These are phyloP conservation scores for Ornithoptera alexandrae DNA, from an alignment of 2,888 invertebrate species.

Conservation along the genomic window DNA sequence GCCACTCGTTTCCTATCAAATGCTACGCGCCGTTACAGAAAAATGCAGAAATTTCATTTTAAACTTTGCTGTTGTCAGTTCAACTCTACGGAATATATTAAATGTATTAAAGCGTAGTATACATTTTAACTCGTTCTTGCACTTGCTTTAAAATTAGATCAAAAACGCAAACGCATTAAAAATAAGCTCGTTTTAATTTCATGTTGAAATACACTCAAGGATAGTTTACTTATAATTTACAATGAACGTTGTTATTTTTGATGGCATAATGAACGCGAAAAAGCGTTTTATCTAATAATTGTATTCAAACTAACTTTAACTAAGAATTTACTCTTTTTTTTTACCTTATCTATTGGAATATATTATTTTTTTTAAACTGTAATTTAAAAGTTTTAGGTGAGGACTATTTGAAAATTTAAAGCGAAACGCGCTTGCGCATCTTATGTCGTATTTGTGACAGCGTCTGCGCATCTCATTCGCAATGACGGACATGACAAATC, in stretches of 20 bases:
- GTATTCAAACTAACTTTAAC: too few relatives aligned
- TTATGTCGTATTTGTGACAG: conserved; percentile 43
- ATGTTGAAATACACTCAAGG: neutral
- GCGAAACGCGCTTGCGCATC: conserved; percentile 56
- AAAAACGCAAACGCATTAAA: neutral
- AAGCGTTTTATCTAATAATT: too few relatives aligned
- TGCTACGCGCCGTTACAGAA: conserved; percentile 33
- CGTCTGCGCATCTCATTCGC: conserved; percentile 46
- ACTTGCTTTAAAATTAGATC: neutral
- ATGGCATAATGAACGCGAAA: neutral
- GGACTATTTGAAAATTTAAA: conserved; percentile 37
- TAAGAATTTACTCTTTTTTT: too few relatives aligned
- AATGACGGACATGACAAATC: conserved; percentile 65
- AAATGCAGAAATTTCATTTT: conserved; percentile 23
- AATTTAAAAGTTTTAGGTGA: neutral
- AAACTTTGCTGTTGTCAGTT: conserved; percentile 17
- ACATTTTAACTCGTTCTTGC: neutral
- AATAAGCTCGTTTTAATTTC: neutral
- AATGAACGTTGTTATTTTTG: neutral
- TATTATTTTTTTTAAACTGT: too few relatives aligned
- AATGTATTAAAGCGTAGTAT: neutral
- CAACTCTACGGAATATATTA: conserved; percentile 9
- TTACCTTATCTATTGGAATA: too few relatives aligned
- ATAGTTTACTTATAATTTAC: neutral
- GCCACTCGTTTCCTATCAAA: conserved; percentile 65